These are phyloP conservation scores for Parasteatoda tepidariorum DNA, from an alignment of 1,140 invertebrate genomes.

Conservation along the genomic window DNA sequence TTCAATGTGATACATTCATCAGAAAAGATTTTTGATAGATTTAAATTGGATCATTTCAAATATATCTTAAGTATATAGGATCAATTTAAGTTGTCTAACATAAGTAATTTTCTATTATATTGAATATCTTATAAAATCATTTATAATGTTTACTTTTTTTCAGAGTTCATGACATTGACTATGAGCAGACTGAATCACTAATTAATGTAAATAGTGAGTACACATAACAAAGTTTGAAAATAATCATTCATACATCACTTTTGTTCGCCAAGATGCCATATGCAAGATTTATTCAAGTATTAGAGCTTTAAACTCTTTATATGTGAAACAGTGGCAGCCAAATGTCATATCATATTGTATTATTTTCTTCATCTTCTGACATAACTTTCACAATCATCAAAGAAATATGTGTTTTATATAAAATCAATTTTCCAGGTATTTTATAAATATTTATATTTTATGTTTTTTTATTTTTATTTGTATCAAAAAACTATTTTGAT, in stretches of 20 bases:
- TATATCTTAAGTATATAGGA: too few species aligned
- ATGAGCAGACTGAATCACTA: conserved; percentile 80
- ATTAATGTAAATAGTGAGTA: conserved; percentile 68
- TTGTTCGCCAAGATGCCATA: not conserved
- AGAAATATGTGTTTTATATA: too few species aligned
- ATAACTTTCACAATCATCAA: not conserved
- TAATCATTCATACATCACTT: not conserved
- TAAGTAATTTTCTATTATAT: too few species aligned
- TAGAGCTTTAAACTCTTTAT: not conserved
- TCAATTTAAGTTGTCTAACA: too few species aligned
- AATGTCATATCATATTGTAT: not conserved
- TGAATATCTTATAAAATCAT: too few species aligned
- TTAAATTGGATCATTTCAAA: too few species aligned
- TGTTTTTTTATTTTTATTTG: too few species aligned
- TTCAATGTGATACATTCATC: too few species aligned
- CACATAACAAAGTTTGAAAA: conserved; percentile 29
- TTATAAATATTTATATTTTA: too few species aligned
- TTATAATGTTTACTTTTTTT: conserved; percentile 27
- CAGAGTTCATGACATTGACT: conserved; percentile 77
- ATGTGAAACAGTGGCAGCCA: not conserved
- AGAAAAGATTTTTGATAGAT: too few species aligned
- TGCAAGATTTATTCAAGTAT: not conserved
- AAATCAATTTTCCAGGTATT: too few species aligned
- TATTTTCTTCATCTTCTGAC: not conserved
- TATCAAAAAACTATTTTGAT: too few species aligned